Conservation (phyloP, 2,888 invertebrate species). For the Steromphala cineraria region DNA sequence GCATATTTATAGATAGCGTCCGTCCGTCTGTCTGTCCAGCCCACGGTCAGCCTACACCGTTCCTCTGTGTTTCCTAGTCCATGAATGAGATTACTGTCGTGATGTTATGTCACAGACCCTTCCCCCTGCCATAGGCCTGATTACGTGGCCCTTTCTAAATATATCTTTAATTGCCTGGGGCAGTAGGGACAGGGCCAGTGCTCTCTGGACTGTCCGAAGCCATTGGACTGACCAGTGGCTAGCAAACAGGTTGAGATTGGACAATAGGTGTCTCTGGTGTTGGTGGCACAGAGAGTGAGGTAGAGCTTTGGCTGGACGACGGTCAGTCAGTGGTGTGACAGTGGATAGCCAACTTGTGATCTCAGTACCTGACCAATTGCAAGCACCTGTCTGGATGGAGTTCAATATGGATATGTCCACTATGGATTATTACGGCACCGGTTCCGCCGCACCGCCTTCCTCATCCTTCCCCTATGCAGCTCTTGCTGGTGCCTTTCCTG, state of each 20-base stretch:
- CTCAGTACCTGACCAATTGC: not conserved
- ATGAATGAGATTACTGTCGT: constrained; percentile 4
- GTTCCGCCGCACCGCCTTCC: not conserved
- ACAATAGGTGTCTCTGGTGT: constrained; percentile 7
- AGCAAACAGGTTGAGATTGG: not conserved
- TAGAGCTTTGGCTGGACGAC: not conserved
- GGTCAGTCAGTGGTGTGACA: not conserved
- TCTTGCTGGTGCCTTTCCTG: constrained; percentile 2
- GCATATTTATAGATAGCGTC: constrained; percentile 20
- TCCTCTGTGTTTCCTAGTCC: not conserved
- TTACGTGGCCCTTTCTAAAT: constrained; percentile 15
- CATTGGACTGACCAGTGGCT: not conserved
- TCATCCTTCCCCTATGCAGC: constrained; percentile 6
- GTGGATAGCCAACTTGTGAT: not conserved
- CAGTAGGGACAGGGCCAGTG: not conserved
- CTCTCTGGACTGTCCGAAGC: not conserved
- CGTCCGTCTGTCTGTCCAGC: not conserved
- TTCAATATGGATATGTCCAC: constrained; percentile 13
- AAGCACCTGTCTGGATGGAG: not conserved
- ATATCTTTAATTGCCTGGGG: constrained; percentile 19
- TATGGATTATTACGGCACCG: constrained; percentile 4
- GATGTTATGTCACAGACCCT: constrained; percentile 1
- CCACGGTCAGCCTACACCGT: not conserved
- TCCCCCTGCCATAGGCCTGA: constrained; percentile 14
- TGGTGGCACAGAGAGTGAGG: not conserved